Evolutionary conservation across 2,888 invertebrate genomes (phyloP).

Genomic region (Tenthredo notha): DNA sequence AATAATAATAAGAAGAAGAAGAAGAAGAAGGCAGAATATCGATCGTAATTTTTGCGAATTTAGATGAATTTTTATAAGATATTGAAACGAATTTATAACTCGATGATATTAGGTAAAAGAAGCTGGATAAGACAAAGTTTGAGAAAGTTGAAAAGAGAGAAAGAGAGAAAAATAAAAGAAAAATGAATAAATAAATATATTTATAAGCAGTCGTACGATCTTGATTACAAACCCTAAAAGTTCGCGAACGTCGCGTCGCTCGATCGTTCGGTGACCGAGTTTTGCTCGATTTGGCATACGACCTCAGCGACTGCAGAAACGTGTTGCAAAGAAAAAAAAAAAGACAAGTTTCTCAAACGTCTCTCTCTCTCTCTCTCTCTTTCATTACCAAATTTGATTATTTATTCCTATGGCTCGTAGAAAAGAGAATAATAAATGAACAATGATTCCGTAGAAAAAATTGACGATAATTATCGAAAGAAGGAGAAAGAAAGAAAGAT

Average conservation of each 20-base stretch:
- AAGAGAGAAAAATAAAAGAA: not conserved
- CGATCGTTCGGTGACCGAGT: not conserved
- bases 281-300: conserved; percentile 12
- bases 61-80: too few species aligned
- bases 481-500: too few species aligned
- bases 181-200: not conserved
- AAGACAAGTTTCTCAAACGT: not conserved
- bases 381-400: too few species aligned
- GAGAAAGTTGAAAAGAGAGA: not conserved
- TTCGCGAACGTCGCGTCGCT: not conserved
- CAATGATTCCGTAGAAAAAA: too few species aligned
- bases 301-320: not conserved
- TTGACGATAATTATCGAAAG: too few species aligned
- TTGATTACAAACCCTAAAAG: not conserved
- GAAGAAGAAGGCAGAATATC: not conserved
- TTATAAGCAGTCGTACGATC: not conserved
- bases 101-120: not conserved
- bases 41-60: too few species aligned
- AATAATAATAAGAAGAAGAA: not conserved
- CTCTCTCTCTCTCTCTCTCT: too few species aligned
- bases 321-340: not conserved
- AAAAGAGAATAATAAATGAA: too few species aligned
- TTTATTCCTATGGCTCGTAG: not conserved
- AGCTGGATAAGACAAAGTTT: not conserved
- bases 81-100: too few species aligned